Evolutionary conservation across 2,888 invertebrate species (phyloP).

Genomic region (Tupiocoris notatus): DNA sequence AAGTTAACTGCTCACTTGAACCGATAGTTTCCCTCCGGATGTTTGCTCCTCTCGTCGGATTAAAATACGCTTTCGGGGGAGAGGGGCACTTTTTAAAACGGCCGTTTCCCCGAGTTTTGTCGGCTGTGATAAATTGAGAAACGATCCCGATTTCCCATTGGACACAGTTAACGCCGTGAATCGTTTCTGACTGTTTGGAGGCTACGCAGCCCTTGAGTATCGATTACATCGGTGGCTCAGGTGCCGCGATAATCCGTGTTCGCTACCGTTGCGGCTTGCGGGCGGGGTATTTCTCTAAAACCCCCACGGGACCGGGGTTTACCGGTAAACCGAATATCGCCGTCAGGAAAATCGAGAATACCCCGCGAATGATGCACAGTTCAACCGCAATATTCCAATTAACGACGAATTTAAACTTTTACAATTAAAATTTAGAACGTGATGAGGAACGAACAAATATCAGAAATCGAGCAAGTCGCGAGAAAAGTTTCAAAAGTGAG

Average conservation of each 20-base stretch:
- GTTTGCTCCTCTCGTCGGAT: too few relatives aligned
- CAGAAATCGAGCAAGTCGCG: too few relatives aligned
- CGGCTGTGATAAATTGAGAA: neutral
- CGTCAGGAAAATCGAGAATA: too few relatives aligned
- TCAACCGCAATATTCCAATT: too few relatives aligned
- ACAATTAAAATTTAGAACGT: too few relatives aligned
- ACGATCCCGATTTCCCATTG: neutral
- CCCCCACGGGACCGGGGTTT: neutral
- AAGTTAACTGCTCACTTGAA: too few relatives aligned
- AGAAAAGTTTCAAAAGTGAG: too few relatives aligned
- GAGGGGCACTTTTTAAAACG: neutral
- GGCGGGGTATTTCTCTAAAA: neutral
- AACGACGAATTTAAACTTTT: too few relatives aligned
- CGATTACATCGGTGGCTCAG: neutral
- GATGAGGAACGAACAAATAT: too few relatives aligned
- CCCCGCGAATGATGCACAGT: too few relatives aligned
- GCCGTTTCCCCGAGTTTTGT: too few relatives aligned
- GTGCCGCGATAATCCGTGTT: neutral
- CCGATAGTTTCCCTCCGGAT: too few relatives aligned
- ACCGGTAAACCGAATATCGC: neutral
- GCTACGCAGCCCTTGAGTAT: neutral
- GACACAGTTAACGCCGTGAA: neutral
- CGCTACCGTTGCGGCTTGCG: neutral
- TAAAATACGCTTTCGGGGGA: neutral
- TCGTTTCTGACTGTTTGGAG: neutral